Conservation (phyloP, 2,888 invertebrate species). For the Diloba caeruleocephala region DNA sequence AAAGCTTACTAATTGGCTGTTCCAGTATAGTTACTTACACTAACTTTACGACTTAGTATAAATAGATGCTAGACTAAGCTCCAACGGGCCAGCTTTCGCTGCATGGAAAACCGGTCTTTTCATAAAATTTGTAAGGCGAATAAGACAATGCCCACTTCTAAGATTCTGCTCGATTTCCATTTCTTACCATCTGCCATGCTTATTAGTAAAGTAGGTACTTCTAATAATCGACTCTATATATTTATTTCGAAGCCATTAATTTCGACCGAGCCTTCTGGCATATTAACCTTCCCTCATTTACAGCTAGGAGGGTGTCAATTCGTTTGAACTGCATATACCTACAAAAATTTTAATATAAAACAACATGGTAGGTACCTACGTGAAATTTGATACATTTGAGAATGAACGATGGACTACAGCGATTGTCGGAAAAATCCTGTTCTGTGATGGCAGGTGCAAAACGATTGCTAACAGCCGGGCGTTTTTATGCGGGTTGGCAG, state of each 20-base stretch:
- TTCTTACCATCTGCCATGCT: background rate
- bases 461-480: constrained; percentile 62
- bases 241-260: constrained; percentile 38
- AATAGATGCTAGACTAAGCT: constrained; percentile 33
- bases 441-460: constrained; percentile 74
- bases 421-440: constrained; percentile 48
- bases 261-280: constrained; percentile 56
- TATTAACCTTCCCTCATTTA: constrained; percentile 69
- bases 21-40: constrained; percentile 10
- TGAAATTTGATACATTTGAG: constrained; percentile 9
- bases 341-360: constrained; percentile 1
- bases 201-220: too few relatives aligned
- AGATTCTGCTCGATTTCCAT: constrained; percentile 19
- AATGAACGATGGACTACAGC: constrained; percentile 14
- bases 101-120: constrained; percentile 59
- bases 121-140: constrained; percentile 47
- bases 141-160: constrained; percentile 40
- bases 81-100: constrained; percentile 56
- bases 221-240: background rate
- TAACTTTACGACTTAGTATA: constrained; percentile 24
- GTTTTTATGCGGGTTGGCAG: constrained; percentile 63
- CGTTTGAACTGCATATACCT: constrained; percentile 42
- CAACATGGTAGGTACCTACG: constrained; percentile 5
- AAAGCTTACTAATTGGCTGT: background rate
- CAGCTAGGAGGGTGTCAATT: constrained; percentile 54